A percentile compares a stretch with the other conserved stretches of the same genome.
Evolutionary conservation across 2,888 invertebrate genomes (phyloP).

Genomic region (Spodoptera exigua): DNA sequence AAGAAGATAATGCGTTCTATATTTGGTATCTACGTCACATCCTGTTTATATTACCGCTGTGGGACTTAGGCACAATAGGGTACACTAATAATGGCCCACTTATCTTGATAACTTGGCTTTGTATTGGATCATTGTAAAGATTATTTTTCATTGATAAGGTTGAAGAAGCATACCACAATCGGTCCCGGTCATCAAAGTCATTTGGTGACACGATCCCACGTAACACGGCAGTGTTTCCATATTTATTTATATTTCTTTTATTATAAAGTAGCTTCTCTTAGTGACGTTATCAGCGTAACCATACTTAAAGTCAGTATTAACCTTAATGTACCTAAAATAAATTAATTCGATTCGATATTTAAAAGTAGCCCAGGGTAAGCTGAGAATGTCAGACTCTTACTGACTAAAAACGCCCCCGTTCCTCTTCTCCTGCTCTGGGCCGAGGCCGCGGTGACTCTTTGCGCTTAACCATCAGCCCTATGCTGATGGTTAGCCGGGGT

Average conservation of each 20-base stretch:
- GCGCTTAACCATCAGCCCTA: no score
- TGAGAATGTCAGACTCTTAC: no score
- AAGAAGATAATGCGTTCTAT: constrained; percentile 14
- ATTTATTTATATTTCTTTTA: constrained; percentile 16
- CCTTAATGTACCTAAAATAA: no score
- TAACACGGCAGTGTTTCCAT: constrained; percentile 2
- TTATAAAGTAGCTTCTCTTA: background rate
- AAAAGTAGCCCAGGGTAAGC: no score
- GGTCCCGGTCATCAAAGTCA: constrained; percentile 30
- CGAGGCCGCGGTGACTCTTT: no score
- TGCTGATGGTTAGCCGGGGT: no score
- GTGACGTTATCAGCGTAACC: no score
- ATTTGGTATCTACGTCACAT: constrained; percentile 27
- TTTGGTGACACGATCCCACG: background rate
- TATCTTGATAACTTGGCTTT: constrained; percentile 32
- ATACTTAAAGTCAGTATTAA: no score
- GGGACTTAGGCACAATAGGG: constrained; percentile 27
- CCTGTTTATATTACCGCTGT: constrained; percentile 31
- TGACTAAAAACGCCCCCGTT: no score
- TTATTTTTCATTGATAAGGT: constrained; percentile 22
- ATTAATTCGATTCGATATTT: no score
- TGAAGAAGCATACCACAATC: constrained; percentile 21
- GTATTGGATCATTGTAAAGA: constrained; percentile 15
- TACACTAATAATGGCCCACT: constrained; percentile 24
- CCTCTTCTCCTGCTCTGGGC: no score